Base-by-base conservation (phyloP, 2,797 vertebrate genomes). In the Buceros bicornis region DNA sequence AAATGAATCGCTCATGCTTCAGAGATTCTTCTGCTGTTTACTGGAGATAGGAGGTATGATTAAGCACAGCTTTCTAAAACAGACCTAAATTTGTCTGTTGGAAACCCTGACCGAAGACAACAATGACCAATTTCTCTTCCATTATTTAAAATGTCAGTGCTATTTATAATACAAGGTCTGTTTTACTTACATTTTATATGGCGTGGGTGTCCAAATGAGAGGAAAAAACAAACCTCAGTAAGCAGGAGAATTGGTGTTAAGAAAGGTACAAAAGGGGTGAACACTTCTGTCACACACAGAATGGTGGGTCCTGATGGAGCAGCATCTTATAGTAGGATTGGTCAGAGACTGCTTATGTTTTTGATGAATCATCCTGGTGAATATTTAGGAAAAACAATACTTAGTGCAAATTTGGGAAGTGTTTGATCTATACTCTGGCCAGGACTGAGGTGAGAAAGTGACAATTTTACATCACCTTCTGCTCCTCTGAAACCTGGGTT, bases 1-100 rank as follows among this genome's bases (percentile, higher is more conserved):
- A 92, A 95, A 94, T 92, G 93, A 96, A 94, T 95, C 61, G 66
- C 54, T 93, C 48, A 83, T 83, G 92, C 84, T 89, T 94, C 91
- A 93, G 73, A 91, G 84, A 61, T 71, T 91, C 69, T 91, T 88
- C 51, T 86, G 69, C 74, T 89, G 25, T 85, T 92, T 89, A 20
- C 53, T 70, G 25, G 64, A 81, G 42, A 47, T 25, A 73, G 58
- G 29, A 57, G 43, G 6, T 54, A 42, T 51, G 81, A 72, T 58
- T 78, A 74, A 85, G 62, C 35, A 61, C 24, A 58, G 7, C 8
- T 87, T 89, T 89, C 24, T 72, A 87, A 95, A 94, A 35, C 53
- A 91, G 65, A 37, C 16, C 42, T 71, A 21, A 64, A 81, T 91
- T 74, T 78, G 6, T 42, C 50, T 35, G 18, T 19, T 74, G 72